Evolutionary conservation across 1,140 invertebrate species (phyloP), one percentile per base, ranked within the genome.

Genomic region (Ladona fulva): DNA sequence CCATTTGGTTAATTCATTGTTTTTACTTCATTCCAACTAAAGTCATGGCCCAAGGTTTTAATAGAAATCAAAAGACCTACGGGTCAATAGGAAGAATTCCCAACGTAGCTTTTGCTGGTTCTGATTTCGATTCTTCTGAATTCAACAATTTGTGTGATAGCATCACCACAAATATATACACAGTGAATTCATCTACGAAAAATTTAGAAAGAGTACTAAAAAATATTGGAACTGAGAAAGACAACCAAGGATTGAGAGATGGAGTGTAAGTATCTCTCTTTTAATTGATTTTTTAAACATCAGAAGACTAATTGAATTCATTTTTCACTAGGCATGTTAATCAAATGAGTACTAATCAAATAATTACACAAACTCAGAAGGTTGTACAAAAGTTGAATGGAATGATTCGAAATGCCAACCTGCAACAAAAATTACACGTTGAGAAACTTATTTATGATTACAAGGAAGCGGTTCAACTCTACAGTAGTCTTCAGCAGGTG

Each of bases 381-480:
- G 90, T 93, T 80, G 87, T 96, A 75, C 89, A 91, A 79, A 88
- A 90, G 79, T 85, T 95, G 22, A 91, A 89, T 24, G 87, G 88
- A 37, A 85, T 92, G 11, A 90, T 91, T 77, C 85, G 89, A 75
- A 87, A 88, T 81, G 90, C 90, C 0, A 91, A 93, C 82, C 92
- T 94, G 82, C 89, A 92, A 78, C 92, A 93, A 81, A 93, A 93
- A 82, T 86, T 96, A 79, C 93, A 95, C 85, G 88, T 94, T 74
- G 94, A 94, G 80, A 90, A 93, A 84, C 86, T 97, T 0, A 93
- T 91, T 8, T 90, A 90, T 81, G 92, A 93, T 80, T 96, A 95
- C 83, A 90, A 91, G 80, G 92, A 92, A 81, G 90, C 93, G 12
- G 86, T 96, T 0, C 89, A 91, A 74, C 91, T 90, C 83, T 97